Evolutionary conservation across 2,797 vertebrate genomes (phyloP).

Genomic region (Spatula versicolor): DNA sequence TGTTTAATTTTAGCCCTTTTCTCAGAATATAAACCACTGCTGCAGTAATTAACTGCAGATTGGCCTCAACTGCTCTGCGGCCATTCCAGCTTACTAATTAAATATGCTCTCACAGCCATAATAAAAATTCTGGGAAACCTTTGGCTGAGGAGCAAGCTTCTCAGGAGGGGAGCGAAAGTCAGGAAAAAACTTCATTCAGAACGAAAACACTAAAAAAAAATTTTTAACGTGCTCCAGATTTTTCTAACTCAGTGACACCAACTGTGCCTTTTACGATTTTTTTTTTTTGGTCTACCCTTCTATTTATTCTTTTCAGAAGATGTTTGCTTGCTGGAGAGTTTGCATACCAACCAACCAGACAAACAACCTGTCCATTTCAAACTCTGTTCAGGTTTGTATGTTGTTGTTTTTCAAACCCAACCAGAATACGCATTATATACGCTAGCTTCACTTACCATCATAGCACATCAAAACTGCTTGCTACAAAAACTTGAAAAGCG

Average conservation of each 20-base stretch:
- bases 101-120: conserved; percentile 64
- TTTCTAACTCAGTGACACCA: conserved; percentile 21
- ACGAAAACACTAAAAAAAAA: conserved; percentile 50
- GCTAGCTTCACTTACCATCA: neutral
- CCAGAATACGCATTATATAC: fast-evolving
- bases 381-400: neutral
- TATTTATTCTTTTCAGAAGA: neutral
- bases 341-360: neutral
- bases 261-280: neutral
- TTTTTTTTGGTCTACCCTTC: neutral
- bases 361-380: neutral
- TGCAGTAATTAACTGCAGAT: conserved; percentile 60
- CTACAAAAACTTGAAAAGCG: neutral
- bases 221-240: conserved; percentile 35
- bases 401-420: neutral
- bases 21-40: conserved; percentile 65
- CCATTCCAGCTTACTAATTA: conserved; percentile 71
- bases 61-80: conserved; percentile 28
- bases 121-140: conserved; percentile 72
- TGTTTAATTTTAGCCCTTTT: conserved; percentile 64
- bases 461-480: neutral
- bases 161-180: conserved; percentile 36
- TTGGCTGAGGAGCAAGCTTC: conserved; percentile 53
- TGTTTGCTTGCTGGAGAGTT: neutral
- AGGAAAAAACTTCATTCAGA: conserved; percentile 56